Conservation (phyloP, 2,113 vertebrate species). For the Zosterops japonicus region DNA sequence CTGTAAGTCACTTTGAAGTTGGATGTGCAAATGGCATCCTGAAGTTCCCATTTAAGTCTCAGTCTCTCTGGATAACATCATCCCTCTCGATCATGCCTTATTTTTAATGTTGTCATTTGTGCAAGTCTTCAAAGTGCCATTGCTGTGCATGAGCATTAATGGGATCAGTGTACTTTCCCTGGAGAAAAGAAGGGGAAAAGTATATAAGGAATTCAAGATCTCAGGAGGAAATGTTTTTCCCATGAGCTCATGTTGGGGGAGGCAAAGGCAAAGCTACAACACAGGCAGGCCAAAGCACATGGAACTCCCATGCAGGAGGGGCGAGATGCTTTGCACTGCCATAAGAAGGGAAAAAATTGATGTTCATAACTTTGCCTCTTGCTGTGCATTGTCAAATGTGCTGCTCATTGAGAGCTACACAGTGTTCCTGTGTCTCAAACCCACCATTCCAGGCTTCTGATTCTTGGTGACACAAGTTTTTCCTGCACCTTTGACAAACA, state of each 20-base stretch:
- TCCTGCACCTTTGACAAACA: not conserved
- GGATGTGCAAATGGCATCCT: not conserved
- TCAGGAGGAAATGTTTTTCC: not conserved
- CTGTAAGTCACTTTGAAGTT: not conserved
- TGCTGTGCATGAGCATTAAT: not conserved
- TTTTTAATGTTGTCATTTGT: not conserved
- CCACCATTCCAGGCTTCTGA: not conserved
- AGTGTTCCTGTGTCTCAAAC: not conserved
- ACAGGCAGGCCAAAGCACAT: not conserved
- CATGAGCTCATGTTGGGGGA: rapidly evolving
- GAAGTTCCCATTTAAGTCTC: not conserved
- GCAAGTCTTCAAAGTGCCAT: not conserved
- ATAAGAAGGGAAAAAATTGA: not conserved
- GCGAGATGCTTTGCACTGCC: not conserved
- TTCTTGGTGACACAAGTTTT: not conserved
- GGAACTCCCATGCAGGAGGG: not conserved
- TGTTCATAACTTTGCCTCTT: not conserved
- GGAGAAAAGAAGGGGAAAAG: not conserved
- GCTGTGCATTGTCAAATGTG: not conserved
- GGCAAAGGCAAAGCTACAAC: not conserved
- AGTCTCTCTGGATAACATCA: not conserved
- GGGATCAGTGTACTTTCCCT: not conserved
- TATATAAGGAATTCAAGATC: not conserved
- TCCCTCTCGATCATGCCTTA: not conserved
- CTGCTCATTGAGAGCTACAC: not conserved